A percentile compares a stretch with the other conserved stretches of the same genome.
Conservation (phyloP, 2,888 invertebrate species). For the Cactoblastis cactorum region DNA sequence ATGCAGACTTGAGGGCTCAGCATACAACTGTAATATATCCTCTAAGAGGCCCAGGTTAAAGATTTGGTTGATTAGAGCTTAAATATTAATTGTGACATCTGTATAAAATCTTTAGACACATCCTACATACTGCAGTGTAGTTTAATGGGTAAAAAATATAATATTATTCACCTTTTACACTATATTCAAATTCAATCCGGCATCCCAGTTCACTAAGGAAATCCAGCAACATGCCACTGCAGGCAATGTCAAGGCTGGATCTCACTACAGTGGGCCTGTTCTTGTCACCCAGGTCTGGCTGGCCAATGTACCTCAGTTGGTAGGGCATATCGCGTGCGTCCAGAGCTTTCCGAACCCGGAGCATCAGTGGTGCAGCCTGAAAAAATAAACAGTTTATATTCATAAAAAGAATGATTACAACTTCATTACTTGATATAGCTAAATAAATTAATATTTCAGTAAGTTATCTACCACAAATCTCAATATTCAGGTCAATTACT, state of each 20-base stretch:
- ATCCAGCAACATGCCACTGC: conserved; percentile 92
- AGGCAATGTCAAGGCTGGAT: conserved; percentile 95
- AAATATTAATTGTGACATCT: too few species aligned
- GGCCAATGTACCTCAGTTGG: conserved; percentile 95
- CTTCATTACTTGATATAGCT: too few species aligned
- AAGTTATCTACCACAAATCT: too few species aligned
- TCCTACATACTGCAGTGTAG: too few species aligned
- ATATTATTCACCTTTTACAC: conserved; percentile 83
- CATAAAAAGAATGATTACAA: too few species aligned
- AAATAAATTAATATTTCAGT: too few species aligned
- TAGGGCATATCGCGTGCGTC: conserved; percentile 91
- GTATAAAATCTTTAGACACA: too few species aligned
- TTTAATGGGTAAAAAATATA: not conserved
- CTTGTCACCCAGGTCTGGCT: conserved; percentile 93
- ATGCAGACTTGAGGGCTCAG: too few species aligned
- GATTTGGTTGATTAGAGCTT: too few species aligned
- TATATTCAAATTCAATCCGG: conserved; percentile 95
- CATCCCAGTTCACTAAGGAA: conserved; percentile 96
- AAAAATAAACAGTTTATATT: conserved; percentile 22
- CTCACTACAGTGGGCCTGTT: conserved; percentile 93
- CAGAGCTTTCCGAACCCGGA: conserved; percentile 90
- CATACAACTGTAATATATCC: too few species aligned
- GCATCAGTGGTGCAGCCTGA: conserved; percentile 82
- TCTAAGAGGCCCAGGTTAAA: too few species aligned
- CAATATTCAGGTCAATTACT: too few species aligned